Base-by-base conservation (phyloP, 2,888 invertebrate genomes). In the Autographa gamma region DNA sequence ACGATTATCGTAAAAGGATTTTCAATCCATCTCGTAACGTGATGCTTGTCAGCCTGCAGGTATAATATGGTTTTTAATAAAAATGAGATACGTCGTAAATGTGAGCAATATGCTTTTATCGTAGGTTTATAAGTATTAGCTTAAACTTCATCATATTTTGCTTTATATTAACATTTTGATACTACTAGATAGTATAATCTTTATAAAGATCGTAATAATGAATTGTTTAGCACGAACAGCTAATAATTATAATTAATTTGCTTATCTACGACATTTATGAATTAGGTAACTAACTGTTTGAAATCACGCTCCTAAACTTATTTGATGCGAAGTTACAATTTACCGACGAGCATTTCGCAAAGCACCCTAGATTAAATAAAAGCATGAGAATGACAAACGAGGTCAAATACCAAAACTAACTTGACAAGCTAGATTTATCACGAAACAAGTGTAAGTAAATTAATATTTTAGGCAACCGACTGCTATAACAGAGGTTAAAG, bases 331-430 rank as follows among this genome's bases (percentile, higher is more conserved):
- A 60, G 32, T 48, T 61, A 59, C 60, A 63, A 74, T 69, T 70
- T 62, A 74, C 60, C 60, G 70, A 63, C 38, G 18, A 60, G 63
- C 63, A 70, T 66, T 70, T 66, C 60, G n/a, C 58, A 70, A 66
- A 71, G 64, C 41, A 59, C 38, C 70, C 32, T 31, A 58, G 41
- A 62, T 69, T 56, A 78, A 65, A 60, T 48, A 73, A 16, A 56
- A 56, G 41, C 54, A 52, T 32, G 32, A 43, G n/a, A 18, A 18
- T 18, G 52, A 73, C 13, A 9, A 31, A 72, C 66, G 63, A 64
- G 72, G 76, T 79, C 69, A 69, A 73, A 64, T 69, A 64, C 60
- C 69, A 56, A 58, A 64, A 14, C 14, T 18, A 25, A 25, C 16
- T 59, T 25, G 59, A 6, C 48, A n/a, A 5, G n/a, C 16, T 16